Evolutionary conservation across 2,113 vertebrate genomes (phyloP).

Genomic region (Marmota flaviventris): DNA sequence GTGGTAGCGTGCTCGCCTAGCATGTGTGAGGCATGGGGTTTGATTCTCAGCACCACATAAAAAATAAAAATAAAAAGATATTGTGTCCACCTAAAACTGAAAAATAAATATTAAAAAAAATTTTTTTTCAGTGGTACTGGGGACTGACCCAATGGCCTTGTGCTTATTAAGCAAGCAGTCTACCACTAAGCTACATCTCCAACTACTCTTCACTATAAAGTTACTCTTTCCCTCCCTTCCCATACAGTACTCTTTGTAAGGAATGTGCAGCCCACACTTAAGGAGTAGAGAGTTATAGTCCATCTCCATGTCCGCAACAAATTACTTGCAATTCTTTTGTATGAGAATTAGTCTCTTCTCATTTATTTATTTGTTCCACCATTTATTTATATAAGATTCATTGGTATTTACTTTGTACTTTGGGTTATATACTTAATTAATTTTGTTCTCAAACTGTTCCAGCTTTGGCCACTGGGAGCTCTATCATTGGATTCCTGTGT

Average conservation of each 20-base stretch:
- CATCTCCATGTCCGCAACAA: neutral
- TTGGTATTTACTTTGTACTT: constrained; percentile 30
- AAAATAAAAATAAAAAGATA: too few species aligned
- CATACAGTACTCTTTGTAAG: neutral
- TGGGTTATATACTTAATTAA: constrained; percentile 28
- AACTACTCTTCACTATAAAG: too few species aligned
- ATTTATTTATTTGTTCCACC: constrained; percentile 13
- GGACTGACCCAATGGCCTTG: too few species aligned
- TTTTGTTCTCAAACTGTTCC: constrained; percentile 28
- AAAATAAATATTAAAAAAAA: too few species aligned
- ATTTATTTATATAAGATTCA: constrained; percentile 24
- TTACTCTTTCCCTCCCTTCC: fast-evolving
- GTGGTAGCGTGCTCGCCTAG: too few species aligned
- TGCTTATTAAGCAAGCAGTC: too few species aligned
- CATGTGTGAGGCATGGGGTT: too few species aligned
- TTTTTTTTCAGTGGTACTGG: too few species aligned
- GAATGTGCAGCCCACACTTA: neutral
- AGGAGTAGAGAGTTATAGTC: neutral
- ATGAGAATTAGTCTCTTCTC: neutral
- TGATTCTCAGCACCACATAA: too few species aligned
- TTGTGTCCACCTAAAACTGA: too few species aligned
- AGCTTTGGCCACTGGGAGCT: neutral
- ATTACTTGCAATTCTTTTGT: constrained; percentile 31
- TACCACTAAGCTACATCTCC: too few species aligned
- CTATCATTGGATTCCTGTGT: neutral